Base-by-base conservation (phyloP, 2,888 invertebrate genomes). In the Shargacucullia verbasci region DNA sequence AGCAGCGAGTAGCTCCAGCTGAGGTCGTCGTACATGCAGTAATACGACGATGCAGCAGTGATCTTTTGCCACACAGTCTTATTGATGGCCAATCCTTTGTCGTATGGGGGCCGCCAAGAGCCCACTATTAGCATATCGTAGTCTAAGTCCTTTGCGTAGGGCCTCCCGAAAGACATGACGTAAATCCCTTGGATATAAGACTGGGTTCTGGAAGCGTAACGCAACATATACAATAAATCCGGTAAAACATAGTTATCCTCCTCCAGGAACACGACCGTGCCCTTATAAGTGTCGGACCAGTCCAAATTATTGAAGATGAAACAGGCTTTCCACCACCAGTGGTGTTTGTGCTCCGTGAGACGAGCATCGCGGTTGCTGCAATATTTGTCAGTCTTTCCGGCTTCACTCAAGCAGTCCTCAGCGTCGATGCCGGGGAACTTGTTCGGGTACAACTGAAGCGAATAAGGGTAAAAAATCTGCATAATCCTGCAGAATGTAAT, bases 241-340 rank as follows among this genome's bases (percentile, higher is more conserved):
- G 88, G 84, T 9, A 85, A 71, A 1, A 85, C 86, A 56, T 79
- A 81, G 49, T 81, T 71, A 39, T 80, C 71, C 59, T 88, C 86
- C 41, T 85, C 81, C 10, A 88, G 59, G 49, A 88, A 88, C 13
- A 86, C 44, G 0, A 84, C 84, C 4, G 77, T 65, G 4, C 79
- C 81, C 3, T 54, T 67, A 45, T 78, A 74, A 1, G 11, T 25
- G 0, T 41, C 34, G 3, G 79, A 67, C 78, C 79, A 77, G 10
- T 67, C 63, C 38, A 79, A 34, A 8, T 45, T 52, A 14, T 76
- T 71, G 57, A 88, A 88, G n/a, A 87, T 71, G 38, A 77, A 78
- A 59, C 78, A 69, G 1, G 82, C 86, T 39, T 76, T 84, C 88
- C 88, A 88, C 88, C 88, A 88, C 88, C 88, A 88, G 68, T 88